Conservation (phyloP, 2,888 invertebrate genomes). For the Tricholauxania praeusta region DNA sequence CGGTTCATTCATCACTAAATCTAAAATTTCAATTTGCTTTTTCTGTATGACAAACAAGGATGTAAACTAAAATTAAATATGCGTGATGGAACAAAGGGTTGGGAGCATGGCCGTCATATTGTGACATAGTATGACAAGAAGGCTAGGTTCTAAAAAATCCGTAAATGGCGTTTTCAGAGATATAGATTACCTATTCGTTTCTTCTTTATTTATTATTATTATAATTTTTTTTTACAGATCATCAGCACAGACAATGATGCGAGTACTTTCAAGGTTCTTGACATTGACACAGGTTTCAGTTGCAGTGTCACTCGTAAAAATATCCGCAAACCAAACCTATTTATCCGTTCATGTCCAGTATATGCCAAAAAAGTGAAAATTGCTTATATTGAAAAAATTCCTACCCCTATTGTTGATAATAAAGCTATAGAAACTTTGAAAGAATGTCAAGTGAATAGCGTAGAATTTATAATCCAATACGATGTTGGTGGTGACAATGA, state of each 20-base stretch:
- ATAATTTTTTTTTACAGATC: conserved; percentile 31
- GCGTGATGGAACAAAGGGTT: no score
- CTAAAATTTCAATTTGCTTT: no score
- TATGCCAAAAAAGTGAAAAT: conserved; percentile 46
- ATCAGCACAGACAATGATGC: conserved; percentile 14
- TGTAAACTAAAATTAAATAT: no score
- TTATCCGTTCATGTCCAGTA: conserved; percentile 50
- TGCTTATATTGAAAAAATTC: conserved; percentile 47
- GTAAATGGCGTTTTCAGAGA: no score
- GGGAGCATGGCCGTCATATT: no score
- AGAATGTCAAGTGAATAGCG: conserved; percentile 41
- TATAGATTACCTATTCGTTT: no score
- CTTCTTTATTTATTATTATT: background rate
- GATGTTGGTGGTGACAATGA: conserved; percentile 34
- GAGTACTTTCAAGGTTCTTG: conserved; percentile 39
- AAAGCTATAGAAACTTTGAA: conserved; percentile 47
- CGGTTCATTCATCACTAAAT: no score
- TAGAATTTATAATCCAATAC: conserved; percentile 47
- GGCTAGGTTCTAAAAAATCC: no score
- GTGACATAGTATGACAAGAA: no score
- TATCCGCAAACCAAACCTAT: conserved; percentile 47
- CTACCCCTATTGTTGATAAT: conserved; percentile 46
- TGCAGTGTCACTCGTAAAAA: conserved; percentile 25
- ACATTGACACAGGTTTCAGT: conserved; percentile 48
- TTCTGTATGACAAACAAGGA: no score